Conservation (phyloP, 2,113 vertebrate species). For the Istiophorus platypterus region DNA sequence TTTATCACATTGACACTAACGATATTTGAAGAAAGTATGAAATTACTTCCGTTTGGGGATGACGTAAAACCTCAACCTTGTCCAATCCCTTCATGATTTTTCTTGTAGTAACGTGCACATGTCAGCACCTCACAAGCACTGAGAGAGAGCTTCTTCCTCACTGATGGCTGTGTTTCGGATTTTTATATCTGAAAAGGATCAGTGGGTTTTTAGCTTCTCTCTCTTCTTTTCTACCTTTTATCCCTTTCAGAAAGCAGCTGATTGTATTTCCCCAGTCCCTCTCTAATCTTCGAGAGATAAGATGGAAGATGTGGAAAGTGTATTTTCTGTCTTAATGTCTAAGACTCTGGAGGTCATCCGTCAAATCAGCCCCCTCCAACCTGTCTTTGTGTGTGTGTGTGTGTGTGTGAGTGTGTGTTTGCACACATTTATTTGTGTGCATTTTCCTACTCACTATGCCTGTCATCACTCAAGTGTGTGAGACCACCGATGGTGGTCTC, state of each 20-base stretch:
- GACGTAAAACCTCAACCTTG: not conserved
- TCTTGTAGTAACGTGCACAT: not conserved
- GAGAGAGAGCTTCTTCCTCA: constrained; percentile 19
- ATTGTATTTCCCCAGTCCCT: constrained; percentile 53
- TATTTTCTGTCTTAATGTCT: constrained; percentile 41
- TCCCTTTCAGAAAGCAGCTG: constrained; percentile 36
- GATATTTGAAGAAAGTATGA: not conserved
- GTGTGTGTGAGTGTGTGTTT: constrained; percentile 20
- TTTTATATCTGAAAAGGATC: constrained; percentile 29
- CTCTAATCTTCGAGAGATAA: constrained; percentile 62
- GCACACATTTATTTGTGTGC: constrained; percentile 7
- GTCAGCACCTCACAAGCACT: constrained; percentile 7
- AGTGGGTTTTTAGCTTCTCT: constrained; percentile 18
- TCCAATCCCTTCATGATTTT: not conserved
- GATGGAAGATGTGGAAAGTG: constrained; percentile 22
- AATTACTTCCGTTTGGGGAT: not conserved
- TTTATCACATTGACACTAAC: not conserved
- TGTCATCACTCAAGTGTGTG: constrained; percentile 53
- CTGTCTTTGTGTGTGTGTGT: not conserved
- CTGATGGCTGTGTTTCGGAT: constrained; percentile 21
- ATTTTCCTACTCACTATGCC: constrained; percentile 16
- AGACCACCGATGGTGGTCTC: constrained; percentile 40
- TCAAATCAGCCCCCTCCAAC: constrained; percentile 50
- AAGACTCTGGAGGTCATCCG: constrained; percentile 65
- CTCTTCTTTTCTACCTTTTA: constrained; percentile 30